A percentile compares a stretch with the other conserved stretches of the same genome.
Conservation (phyloP, 2,888 invertebrate species). For the Dione vanillae region DNA sequence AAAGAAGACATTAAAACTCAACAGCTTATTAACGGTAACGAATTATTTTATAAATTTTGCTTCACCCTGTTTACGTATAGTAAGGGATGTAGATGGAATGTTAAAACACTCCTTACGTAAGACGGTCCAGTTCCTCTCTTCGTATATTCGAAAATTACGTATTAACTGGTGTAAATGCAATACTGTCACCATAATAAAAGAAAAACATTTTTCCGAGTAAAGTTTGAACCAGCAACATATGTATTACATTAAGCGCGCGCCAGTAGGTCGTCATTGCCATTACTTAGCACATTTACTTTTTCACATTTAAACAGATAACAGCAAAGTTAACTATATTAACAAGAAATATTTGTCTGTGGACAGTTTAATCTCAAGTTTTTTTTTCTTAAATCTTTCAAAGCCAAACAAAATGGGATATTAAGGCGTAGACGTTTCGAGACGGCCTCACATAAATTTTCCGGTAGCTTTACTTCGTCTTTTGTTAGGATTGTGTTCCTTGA, state of each 20-base stretch:
- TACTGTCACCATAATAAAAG: neutral
- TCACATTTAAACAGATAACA: neutral
- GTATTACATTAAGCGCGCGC: no score
- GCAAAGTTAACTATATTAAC: slow-evolving; percentile 17
- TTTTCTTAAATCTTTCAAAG: slow-evolving; percentile 34
- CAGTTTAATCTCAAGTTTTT: slow-evolving; percentile 26
- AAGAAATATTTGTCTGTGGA: slow-evolving; percentile 17
- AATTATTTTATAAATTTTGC: neutral
- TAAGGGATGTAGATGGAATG: no score
- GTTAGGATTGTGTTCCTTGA: slow-evolving; percentile 7
- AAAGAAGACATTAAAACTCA: slow-evolving; percentile 50
- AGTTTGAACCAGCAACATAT: neutral
- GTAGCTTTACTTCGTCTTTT: slow-evolving; percentile 32
- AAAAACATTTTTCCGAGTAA: neutral
- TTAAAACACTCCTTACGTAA: no score
- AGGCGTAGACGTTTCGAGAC: slow-evolving; percentile 42
- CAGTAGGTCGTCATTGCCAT: neutral
- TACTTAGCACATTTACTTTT: neutral
- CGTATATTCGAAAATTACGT: no score
- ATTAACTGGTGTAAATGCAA: no score
- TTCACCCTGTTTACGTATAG: no score
- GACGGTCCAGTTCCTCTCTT: no score
- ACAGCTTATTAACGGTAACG: no score
- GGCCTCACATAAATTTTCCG: slow-evolving; percentile 45
- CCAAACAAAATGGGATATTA: slow-evolving; percentile 45